A percentile compares a stretch with the other conserved stretches of the same genome.
phyloP scores from a whole-genome alignment of 2,888 invertebrate species.

The Cephus runcator region DNA sequence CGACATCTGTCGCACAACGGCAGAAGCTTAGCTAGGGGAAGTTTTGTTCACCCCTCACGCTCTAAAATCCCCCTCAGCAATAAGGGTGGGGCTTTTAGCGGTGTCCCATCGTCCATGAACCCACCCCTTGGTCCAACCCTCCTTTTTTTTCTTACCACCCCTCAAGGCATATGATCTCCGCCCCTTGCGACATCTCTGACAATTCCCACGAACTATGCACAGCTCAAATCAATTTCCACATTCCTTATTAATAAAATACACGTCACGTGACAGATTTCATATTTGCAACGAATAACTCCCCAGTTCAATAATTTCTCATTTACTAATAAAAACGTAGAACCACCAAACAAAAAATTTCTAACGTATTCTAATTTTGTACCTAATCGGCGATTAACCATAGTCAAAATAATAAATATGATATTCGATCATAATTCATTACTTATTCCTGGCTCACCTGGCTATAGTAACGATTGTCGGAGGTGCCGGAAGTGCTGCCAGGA shows the following conservation, averaged over 20 bases:
- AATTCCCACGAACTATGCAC: background rate
- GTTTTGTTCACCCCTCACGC: slow-evolving; percentile 53
- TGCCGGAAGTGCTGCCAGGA: slow-evolving; percentile 71
- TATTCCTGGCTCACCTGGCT: slow-evolving; percentile 64
- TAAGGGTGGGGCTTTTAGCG: slow-evolving; percentile 25
- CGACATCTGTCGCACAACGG: slow-evolving; percentile 52
- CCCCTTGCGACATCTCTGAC: slow-evolving; percentile 38
- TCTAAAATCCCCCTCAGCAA: slow-evolving; percentile 31
- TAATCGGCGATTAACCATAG: background rate
- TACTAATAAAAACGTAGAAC: background rate
- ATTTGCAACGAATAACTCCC: background rate
- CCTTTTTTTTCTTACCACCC: slow-evolving; percentile 35
- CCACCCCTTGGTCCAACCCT: slow-evolving; percentile 30
- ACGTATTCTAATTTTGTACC: background rate
- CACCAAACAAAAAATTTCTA: background rate
- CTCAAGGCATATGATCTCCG: slow-evolving; percentile 18
- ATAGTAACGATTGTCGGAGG: slow-evolving; percentile 81
- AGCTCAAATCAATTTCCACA: background rate
- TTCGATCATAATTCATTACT: background rate
- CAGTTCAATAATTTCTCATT: background rate
- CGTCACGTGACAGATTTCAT: background rate
- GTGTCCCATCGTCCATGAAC: slow-evolving; percentile 26
- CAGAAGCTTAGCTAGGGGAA: slow-evolving; percentile 34
- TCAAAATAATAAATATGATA: background rate
- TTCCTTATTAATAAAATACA: background rate